Conservation (phyloP, 1,140 invertebrate genomes). For the Conopomorpha cramerella region DNA sequence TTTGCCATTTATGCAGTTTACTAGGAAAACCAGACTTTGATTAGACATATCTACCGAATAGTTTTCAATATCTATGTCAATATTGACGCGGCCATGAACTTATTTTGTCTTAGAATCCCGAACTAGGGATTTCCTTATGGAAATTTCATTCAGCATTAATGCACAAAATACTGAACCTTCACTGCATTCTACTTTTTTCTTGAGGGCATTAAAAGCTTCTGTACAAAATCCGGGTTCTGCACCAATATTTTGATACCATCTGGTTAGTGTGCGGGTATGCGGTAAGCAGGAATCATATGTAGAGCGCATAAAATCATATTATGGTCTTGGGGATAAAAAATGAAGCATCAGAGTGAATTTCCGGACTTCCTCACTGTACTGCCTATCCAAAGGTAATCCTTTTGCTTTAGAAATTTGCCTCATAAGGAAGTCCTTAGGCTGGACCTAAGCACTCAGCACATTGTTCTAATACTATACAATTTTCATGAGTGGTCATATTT, state of each 20-base stretch:
- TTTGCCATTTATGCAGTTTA: slow-evolving; percentile 1
- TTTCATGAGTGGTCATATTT: neutral
- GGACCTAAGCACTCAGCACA: too few species aligned
- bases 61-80: neutral
- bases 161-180: neutral
- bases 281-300: slow-evolving; percentile 1
- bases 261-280: slow-evolving; percentile 1
- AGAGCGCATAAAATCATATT: neutral
- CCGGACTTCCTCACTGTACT: slow-evolving; percentile 1
- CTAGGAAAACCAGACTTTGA: slow-evolving; percentile 1
- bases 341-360: slow-evolving; percentile 1
- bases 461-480: neutral
- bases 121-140: neutral
- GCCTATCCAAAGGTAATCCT: slow-evolving; percentile 1
- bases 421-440: neutral
- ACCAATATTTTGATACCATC: slow-evolving; percentile 2
- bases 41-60: slow-evolving; percentile 1
- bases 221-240: neutral
- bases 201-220: slow-evolving; percentile 2
- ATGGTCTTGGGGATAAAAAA: slow-evolving; percentile 2
- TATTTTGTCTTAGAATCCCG: neutral
- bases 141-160: slow-evolving; percentile 1
- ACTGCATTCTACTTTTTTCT: neutral
- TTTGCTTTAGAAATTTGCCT: neutral
- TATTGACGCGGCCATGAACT: slow-evolving; percentile 1